A percentile compares a stretch with the other conserved stretches of the same genome.
These are phyloP conservation scores for Chelonus insularis DNA, from an alignment of 1,140 invertebrate species.

Conservation along the genomic window DNA sequence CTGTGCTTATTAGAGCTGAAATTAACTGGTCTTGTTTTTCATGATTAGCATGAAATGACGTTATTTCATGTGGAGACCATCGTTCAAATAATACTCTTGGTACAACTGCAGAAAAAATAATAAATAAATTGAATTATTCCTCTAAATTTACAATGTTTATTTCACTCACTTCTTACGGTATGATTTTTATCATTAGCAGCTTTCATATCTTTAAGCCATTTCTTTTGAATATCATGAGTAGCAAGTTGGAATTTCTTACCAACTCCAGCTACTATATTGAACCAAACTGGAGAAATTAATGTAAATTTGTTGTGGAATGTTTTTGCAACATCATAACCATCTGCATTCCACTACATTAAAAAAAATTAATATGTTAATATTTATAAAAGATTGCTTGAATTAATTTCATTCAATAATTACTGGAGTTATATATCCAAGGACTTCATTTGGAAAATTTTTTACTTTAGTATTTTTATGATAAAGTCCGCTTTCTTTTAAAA, in stretches of 20 bases:
- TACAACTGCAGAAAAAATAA: slow-evolving; percentile 64
- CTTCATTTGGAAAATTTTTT: slow-evolving; percentile 70
- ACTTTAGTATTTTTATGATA: slow-evolving; percentile 71
- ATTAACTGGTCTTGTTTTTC: slow-evolving; percentile 65
- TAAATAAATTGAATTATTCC: not conserved
- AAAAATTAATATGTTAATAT: slow-evolving; percentile 28
- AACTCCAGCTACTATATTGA: slow-evolving; percentile 74
- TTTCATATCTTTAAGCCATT: slow-evolving; percentile 78
- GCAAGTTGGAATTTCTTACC: slow-evolving; percentile 67
- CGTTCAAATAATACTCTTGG: slow-evolving; percentile 86
- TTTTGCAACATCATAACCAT: slow-evolving; percentile 93
- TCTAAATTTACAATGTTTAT: not conserved
- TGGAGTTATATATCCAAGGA: slow-evolving; percentile 89
- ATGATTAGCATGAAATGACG: slow-evolving; percentile 65
- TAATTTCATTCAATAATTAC: slow-evolving; percentile 59
- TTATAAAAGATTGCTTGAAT: slow-evolving; percentile 13
- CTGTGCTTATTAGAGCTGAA: slow-evolving; percentile 64
- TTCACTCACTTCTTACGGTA: slow-evolving; percentile 55
- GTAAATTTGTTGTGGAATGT: slow-evolving; percentile 87
- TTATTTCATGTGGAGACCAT: slow-evolving; percentile 74
- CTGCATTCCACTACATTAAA: slow-evolving; percentile 93
- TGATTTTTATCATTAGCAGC: slow-evolving; percentile 59
- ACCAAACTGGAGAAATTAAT: slow-evolving; percentile 92
- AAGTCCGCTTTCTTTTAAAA: slow-evolving; percentile 73
- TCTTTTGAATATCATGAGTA: slow-evolving; percentile 78